Evolutionary conservation across 2,888 invertebrate species (phyloP), one percentile per base, ranked within the genome.

Genomic region (Drosophila imparisetae): DNA sequence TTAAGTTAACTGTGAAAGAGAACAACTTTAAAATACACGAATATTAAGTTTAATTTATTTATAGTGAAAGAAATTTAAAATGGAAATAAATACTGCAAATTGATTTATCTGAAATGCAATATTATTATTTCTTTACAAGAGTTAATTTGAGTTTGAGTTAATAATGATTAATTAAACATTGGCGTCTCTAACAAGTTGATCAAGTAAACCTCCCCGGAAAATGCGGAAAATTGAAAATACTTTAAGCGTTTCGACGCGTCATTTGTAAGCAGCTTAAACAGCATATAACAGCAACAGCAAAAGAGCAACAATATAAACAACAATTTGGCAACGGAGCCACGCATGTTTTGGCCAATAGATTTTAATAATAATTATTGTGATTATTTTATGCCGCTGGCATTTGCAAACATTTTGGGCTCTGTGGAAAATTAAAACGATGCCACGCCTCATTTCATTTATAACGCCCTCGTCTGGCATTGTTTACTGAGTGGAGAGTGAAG

Each of bases 341-440:
- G 32, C 36, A 68, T 64, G 38, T 58, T 67, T 66, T 55, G 53
- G 29, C 48, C 61, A 55, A 65, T 42, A 50, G 40, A 75, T 69
- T 75, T 72, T 63, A 66, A 72, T 55, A 65, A 75, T 82, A 79
- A 81, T 75, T 73, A 72, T 73, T 62, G 72, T 75, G 82, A 82
- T 82, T 82, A 77, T 80, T 82, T 72, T 69, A 52, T 34, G 57
- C 15, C 45, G 45, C 21, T 48, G 60, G 55, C 75, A 66, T 72
- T 74, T 80, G 78, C 59, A 40, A 55, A 27, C 42, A 50, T 55
- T 53, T 36, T 38, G n/a, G 18, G 7, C 32, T 34, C 57, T 38
- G 66, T 66, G 52, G 52, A 53, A 73, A 69, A 72, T 69, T 71
- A 72, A 66, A 67, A 42, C 40, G 34, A 34, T 45, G 75, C 66